Conservation (phyloP, 1,140 invertebrate species). For the Heliconius congener region DNA sequence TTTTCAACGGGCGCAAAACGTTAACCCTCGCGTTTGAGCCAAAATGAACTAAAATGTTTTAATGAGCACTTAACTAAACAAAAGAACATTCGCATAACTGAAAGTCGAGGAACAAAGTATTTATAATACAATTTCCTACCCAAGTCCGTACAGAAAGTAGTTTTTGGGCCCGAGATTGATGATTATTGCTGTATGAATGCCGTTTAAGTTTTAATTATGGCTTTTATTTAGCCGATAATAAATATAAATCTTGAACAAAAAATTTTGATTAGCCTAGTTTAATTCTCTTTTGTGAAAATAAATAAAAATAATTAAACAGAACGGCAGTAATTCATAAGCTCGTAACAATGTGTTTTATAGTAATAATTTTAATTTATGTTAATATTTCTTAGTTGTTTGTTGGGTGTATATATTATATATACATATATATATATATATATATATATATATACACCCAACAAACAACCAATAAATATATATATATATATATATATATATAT, state of each 20-base stretch:
- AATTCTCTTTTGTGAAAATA: not conserved
- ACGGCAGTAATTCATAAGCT: not conserved
- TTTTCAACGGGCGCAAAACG: not conserved
- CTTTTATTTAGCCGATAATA: constrained; percentile 44
- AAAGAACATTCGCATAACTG: constrained; percentile 35
- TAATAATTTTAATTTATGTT: constrained; percentile 7
- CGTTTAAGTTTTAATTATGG: constrained; percentile 49
- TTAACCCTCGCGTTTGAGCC: constrained; percentile 9
- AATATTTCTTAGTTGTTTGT: not conserved
- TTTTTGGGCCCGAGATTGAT: constrained; percentile 49
- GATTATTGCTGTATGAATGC: constrained; percentile 49
- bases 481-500: not conserved
- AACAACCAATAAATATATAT: too few species aligned
- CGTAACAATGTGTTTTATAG: not conserved
- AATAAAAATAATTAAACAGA: not conserved
- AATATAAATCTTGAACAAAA: constrained; percentile 42
- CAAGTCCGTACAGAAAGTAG: constrained; percentile 43
- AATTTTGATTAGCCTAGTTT: constrained; percentile 38
- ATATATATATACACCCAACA: too few species aligned
- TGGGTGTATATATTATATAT: not conserved
- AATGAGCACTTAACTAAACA: constrained; percentile 39
- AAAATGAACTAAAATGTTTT: constrained; percentile 35
- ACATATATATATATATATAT: too few species aligned
- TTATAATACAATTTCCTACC: constrained; percentile 46
- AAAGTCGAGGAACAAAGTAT: constrained; percentile 29